Evolutionary conservation across 2,113 vertebrate genomes (phyloP).

Genomic region (Machaerirhynchus nigripectus): DNA sequence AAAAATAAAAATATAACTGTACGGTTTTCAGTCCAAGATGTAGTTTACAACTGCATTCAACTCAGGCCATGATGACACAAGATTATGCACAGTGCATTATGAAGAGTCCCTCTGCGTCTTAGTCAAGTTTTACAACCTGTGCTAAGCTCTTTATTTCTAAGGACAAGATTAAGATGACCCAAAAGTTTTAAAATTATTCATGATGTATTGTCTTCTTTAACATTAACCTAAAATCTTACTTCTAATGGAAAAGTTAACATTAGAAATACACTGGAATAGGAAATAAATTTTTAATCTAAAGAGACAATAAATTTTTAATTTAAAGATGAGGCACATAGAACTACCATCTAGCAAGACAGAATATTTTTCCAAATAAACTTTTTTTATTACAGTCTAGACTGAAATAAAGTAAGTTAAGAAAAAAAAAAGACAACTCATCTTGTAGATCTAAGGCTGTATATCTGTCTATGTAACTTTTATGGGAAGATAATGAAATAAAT

Average conservation of each 20-base stretch:
- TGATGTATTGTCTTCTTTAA: not conserved
- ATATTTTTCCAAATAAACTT: not conserved
- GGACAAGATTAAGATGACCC: not conserved
- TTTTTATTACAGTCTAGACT: not conserved
- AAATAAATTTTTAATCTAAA: not conserved
- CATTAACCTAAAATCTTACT: not conserved
- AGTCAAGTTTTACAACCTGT: not conserved
- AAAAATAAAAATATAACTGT: not conserved
- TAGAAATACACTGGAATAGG: not conserved
- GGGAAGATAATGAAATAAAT: slow-evolving; percentile 1
- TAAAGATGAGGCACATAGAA: not conserved
- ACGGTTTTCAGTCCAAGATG: not conserved
- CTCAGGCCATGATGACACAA: not conserved
- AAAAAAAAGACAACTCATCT: not conserved
- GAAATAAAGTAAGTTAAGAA: not conserved
- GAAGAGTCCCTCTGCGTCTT: not conserved
- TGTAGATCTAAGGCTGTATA: not conserved
- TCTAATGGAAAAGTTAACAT: not conserved
- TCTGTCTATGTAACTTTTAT: not conserved
- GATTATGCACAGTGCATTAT: not conserved
- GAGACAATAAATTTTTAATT: not conserved
- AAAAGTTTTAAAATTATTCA: not conserved
- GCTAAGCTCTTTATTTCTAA: not conserved
- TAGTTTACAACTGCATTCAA: not conserved
- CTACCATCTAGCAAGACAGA: not conserved